Conservation (phyloP, 2,797 vertebrate genomes). For the Zalophus californianus region DNA sequence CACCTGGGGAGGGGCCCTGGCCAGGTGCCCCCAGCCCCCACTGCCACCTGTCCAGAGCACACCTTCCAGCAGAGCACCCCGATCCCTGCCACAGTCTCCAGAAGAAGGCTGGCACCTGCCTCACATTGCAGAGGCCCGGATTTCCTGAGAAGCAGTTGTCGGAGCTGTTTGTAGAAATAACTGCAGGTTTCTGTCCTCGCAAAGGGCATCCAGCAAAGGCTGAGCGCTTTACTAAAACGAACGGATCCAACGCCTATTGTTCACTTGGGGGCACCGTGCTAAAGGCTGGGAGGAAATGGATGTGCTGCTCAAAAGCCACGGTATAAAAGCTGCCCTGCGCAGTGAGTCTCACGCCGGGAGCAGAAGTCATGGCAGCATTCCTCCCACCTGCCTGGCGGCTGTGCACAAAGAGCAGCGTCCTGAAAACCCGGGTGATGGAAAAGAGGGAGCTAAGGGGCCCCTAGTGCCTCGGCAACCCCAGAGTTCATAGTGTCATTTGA, state of each 20-base stretch:
- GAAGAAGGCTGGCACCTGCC: fast-evolving
- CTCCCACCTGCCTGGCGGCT: background rate
- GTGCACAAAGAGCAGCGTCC: background rate
- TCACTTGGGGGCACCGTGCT: background rate
- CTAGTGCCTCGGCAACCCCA: background rate
- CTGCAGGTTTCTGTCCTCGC: background rate
- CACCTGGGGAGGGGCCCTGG: background rate
- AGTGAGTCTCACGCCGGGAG: fast-evolving
- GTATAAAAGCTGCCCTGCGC: background rate
- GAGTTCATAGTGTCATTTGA: background rate
- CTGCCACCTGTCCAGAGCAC: background rate
- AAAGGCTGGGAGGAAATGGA: background rate
- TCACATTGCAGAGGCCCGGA: fast-evolving
- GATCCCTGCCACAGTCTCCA: background rate
- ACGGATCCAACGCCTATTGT: background rate
- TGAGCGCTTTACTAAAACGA: background rate
- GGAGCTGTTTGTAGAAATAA: background rate
- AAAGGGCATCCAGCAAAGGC: background rate
- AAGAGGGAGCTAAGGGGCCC: background rate
- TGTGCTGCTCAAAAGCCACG: background rate
- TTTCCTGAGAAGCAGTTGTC: background rate
- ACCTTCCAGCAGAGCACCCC: background rate
- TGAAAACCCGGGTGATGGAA: background rate
- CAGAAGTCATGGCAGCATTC: fast-evolving
- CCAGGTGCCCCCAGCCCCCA: too few species aligned